Percentiles rank a stretch among this genome's conserved stretches.
phyloP scores from a whole-genome alignment of 2,797 vertebrate species.

The Phoeniculus purpureus region DNA sequence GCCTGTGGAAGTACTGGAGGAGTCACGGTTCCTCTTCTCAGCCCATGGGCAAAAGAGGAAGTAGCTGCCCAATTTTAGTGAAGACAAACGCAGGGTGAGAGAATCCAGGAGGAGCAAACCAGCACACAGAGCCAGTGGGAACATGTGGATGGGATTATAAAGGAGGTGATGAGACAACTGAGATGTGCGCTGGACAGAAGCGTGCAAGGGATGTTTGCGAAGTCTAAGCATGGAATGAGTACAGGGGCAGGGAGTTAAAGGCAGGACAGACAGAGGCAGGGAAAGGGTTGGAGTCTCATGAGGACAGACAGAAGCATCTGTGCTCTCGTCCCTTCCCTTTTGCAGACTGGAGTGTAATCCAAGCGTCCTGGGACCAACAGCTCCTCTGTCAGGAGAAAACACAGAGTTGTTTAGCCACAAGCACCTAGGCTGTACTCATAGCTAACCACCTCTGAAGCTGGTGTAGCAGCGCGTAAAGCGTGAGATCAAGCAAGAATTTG shows the following conservation, averaged over 20 bases:
- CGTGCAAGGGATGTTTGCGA: not conserved
- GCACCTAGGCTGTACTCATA: not conserved
- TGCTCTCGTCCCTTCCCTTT: not conserved
- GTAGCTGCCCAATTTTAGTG: not conserved
- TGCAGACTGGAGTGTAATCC: not conserved
- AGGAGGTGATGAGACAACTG: not conserved
- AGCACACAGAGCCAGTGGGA: not conserved
- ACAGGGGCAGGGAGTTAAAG: not conserved
- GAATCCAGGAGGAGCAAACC: not conserved
- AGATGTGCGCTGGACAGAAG: not conserved
- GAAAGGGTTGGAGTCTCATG: not conserved
- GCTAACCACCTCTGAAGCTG: not conserved
- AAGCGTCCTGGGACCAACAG: not conserved
- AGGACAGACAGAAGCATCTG: not conserved
- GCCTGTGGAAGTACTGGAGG: not conserved
- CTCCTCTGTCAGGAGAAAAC: not conserved
- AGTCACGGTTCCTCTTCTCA: not conserved
- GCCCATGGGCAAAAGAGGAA: not conserved
- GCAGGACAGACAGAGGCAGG: not conserved
- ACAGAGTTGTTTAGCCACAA: not conserved
- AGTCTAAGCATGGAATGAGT: not conserved
- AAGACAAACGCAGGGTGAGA: not conserved
- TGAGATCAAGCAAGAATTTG: rapidly evolving
- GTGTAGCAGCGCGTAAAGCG: not conserved
- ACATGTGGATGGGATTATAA: not conserved